phyloP scores from a whole-genome alignment of 1,140 invertebrate genomes.

The Drosophila kepulauana region DNA sequence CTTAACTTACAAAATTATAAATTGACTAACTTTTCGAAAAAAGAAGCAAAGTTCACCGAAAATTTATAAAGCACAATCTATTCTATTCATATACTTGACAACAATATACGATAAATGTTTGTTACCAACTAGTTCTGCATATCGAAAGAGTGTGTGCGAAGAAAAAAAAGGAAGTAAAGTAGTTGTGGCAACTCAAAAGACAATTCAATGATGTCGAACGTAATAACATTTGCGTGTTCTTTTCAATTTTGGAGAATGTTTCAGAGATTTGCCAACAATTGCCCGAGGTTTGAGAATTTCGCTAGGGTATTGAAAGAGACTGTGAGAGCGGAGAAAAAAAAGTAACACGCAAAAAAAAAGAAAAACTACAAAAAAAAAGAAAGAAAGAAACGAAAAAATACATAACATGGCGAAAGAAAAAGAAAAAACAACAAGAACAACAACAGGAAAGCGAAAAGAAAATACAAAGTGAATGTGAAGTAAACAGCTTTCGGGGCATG shows the following conservation, averaged over 20 bases:
- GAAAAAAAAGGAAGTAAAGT: too few species aligned
- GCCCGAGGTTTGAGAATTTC: constrained; percentile 23
- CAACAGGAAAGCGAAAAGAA: constrained; percentile 13
- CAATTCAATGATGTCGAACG: constrained; percentile 9
- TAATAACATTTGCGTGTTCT: constrained; percentile 4
- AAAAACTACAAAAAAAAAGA: constrained; percentile 10
- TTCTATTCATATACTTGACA: too few species aligned
- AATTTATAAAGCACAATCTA: too few species aligned
- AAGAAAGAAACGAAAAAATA: constrained; percentile 7
- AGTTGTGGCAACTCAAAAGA: not conserved
- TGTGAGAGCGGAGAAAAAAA: not conserved
- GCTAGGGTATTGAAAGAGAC: constrained; percentile 19
- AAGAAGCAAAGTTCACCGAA: too few species aligned
- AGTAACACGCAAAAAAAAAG: too few species aligned
- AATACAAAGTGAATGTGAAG: constrained; percentile 36
- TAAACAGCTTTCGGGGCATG: constrained; percentile 46
- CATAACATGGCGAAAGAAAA: not conserved
- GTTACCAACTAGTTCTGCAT: too few species aligned
- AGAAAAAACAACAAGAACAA: not conserved
- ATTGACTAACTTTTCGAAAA: too few species aligned
- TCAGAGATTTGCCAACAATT: constrained; percentile 6
- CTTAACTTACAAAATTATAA: too few species aligned
- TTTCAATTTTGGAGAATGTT: not conserved
- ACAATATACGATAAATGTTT: too few species aligned
- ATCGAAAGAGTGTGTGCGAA: too few species aligned